A percentile compares a stretch with the other conserved stretches of the same genome.
Evolutionary conservation across 2,797 vertebrate genomes (phyloP).

Genomic region (Psittacula derbiana): DNA sequence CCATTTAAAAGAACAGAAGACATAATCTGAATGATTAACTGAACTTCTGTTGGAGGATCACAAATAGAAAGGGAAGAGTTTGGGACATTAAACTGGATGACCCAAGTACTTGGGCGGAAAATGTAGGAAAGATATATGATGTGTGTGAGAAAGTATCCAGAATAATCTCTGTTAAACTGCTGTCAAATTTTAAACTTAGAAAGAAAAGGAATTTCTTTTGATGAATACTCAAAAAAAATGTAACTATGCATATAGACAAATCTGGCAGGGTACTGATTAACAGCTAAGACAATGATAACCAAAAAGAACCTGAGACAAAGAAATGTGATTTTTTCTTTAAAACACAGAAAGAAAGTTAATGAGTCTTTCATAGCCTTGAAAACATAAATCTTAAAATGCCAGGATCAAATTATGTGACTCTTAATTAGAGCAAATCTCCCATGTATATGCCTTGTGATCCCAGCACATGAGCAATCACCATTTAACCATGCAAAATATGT

Average conservation of each 20-base stretch:
- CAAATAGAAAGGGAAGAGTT: not conserved
- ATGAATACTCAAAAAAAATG: not conserved
- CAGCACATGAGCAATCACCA: not conserved
- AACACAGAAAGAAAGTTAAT: not conserved
- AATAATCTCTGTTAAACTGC: not conserved
- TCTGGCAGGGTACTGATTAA: not conserved
- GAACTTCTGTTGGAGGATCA: not conserved
- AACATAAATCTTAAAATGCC: not conserved
- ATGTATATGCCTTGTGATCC: not conserved
- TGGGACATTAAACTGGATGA: not conserved
- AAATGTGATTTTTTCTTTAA: not conserved
- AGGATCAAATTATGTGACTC: not conserved
- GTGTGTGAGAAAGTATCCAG: slow-evolving; percentile 42
- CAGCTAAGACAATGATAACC: not conserved
- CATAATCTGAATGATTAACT: not conserved
- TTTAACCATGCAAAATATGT: not conserved
- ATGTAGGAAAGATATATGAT: slow-evolving; percentile 31
- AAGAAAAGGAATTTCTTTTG: not conserved
- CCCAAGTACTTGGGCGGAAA: not conserved
- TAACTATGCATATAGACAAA: not conserved
- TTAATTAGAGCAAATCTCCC: not conserved
- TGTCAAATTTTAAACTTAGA: slow-evolving; percentile 26
- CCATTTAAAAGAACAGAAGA: not conserved
- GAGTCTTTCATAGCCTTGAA: not conserved
- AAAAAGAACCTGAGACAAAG: slow-evolving; percentile 17